Evolutionary conservation across 2,797 vertebrate genomes (phyloP).

Genomic region (Hydrophis major): DNA sequence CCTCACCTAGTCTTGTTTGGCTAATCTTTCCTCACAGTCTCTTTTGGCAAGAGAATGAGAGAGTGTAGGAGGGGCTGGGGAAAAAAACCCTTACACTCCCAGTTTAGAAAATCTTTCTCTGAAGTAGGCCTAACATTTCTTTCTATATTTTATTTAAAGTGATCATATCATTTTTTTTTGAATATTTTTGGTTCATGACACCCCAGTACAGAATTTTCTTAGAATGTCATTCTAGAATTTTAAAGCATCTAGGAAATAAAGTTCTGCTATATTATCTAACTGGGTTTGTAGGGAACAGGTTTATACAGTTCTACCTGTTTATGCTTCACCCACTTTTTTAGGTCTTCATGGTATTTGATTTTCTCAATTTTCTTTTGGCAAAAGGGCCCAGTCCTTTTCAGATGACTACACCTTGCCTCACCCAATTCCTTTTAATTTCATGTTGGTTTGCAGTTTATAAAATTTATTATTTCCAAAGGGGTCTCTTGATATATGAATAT

Average conservation of each 20-base stretch:
- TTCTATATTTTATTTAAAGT: neutral
- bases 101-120: neutral
- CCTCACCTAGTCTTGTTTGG: neutral
- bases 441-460: conserved; percentile 42
- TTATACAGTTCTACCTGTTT: conserved; percentile 12
- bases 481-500: neutral
- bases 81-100: neutral
- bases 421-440: conserved; percentile 28
- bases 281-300: neutral
- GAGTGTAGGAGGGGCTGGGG: too few relatives aligned
- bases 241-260: conserved; percentile 8
- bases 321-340: conserved; percentile 8
- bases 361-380: neutral
- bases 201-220: neutral
- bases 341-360: neutral
- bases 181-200: neutral
- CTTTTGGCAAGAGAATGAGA: neutral
- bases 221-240: conserved; percentile 1
- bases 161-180: neutral
- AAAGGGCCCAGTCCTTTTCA: conserved; percentile 24
- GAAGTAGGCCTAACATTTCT: neutral
- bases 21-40: conserved; percentile 53
- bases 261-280: neutral
- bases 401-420: conserved; percentile 10
- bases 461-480: conserved; percentile 3